A percentile compares a stretch with the other conserved stretches of the same genome.
Conservation (phyloP, 1,140 invertebrate species). For the Drosophila kepulauana region DNA sequence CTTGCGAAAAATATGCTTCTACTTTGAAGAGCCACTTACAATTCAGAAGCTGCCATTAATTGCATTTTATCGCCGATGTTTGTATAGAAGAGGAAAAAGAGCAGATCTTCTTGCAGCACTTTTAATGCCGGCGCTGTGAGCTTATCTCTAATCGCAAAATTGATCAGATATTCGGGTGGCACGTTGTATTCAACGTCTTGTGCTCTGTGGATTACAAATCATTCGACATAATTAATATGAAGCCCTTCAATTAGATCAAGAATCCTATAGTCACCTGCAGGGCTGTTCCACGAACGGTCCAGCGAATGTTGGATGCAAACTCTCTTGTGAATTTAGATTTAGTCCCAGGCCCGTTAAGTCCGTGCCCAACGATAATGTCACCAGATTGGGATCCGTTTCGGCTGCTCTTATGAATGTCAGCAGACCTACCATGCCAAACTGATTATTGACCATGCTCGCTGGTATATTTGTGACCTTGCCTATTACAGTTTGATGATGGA, state of each 20-base stretch:
- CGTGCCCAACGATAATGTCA: constrained; percentile 97
- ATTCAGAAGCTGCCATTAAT: constrained; percentile 96
- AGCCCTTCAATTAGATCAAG: not conserved
- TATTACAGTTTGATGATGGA: constrained; percentile 79
- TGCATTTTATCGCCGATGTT: constrained; percentile 99
- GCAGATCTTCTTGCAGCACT: constrained; percentile 98
- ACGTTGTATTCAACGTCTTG: constrained; percentile 99
- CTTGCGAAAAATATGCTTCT: not conserved
- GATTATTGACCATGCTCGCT: constrained; percentile 98
- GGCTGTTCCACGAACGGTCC: constrained; percentile 99
- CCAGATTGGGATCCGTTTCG: constrained; percentile 97
- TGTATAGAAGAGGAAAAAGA: constrained; percentile 99
- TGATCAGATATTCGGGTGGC: constrained; percentile 99
- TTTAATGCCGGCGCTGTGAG: constrained; percentile 97
- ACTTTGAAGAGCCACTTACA: constrained; percentile 89
- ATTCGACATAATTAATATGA: not conserved
- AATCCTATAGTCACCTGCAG: constrained; percentile 88
- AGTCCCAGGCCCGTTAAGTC: constrained; percentile 98
- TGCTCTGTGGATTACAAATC: constrained; percentile 87
- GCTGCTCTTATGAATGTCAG: constrained; percentile 98
- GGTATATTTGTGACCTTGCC: constrained; percentile 99
- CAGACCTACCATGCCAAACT: constrained; percentile 99
- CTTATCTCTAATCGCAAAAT: constrained; percentile 95
- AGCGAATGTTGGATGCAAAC: constrained; percentile 98
- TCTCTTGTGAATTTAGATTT: constrained; percentile 99